Evolutionary conservation across 2,797 vertebrate genomes (phyloP).

Genomic region (Pseudochirops corinnae): DNA sequence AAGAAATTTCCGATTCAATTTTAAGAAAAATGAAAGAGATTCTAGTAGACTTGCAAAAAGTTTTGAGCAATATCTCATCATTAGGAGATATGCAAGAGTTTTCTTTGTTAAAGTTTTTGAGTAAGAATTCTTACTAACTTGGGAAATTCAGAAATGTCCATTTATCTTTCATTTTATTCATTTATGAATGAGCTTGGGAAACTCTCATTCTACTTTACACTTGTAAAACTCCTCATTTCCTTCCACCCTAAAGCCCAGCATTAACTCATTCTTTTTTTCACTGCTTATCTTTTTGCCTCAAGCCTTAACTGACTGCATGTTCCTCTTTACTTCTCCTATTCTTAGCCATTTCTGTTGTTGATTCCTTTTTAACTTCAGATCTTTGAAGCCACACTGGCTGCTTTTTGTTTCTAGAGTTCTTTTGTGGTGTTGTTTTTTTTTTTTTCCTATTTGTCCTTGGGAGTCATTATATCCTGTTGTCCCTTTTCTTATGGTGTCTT

Average conservation of each 20-base stretch:
- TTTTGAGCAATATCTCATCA: constrained; percentile 30
- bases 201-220: constrained; percentile 10
- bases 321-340: constrained; percentile 75
- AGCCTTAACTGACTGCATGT: constrained; percentile 62
- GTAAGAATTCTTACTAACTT: background rate
- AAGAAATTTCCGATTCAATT: background rate
- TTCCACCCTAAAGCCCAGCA: constrained; percentile 38
- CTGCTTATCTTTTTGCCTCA: constrained; percentile 61
- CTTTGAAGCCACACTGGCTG: constrained; percentile 73
- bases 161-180: constrained; percentile 14
- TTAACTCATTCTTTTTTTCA: constrained; percentile 23
- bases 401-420: constrained; percentile 69
- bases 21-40: background rate
- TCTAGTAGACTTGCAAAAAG: background rate
- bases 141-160: constrained; percentile 19
- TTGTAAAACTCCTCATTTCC: constrained; percentile 50
- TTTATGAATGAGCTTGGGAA: constrained; percentile 58
- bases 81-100: constrained; percentile 43
- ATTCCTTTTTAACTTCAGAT: constrained; percentile 67
- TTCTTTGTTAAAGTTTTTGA: constrained; percentile 46
- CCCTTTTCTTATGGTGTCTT: constrained; percentile 67
- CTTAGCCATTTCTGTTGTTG: constrained; percentile 20
- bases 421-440: background rate
- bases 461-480: constrained; percentile 76
- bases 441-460: background rate